phyloP scores from a whole-genome alignment of 2,797 vertebrate genomes.

The Manis javanica region DNA sequence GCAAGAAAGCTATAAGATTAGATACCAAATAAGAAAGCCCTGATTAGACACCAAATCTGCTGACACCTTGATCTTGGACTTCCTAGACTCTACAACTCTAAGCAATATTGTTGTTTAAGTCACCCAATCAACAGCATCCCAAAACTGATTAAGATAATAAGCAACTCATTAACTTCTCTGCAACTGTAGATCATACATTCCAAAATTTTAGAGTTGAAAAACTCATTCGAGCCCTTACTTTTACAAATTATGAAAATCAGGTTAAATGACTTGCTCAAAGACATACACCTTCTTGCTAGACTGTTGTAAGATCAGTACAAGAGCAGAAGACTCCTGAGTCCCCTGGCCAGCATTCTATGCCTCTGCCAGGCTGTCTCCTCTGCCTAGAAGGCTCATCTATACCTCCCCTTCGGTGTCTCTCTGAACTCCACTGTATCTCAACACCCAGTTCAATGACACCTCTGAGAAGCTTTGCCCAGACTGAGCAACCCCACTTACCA shows the following conservation, averaged over 20 bases:
- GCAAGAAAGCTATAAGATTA: background rate
- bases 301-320: background rate
- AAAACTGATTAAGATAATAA: background rate
- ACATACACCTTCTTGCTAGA: background rate
- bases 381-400: background rate
- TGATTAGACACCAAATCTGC: background rate
- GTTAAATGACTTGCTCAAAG: background rate
- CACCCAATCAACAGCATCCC: background rate
- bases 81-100: background rate
- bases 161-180: background rate
- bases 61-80: background rate
- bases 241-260: conserved; percentile 5
- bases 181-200: background rate
- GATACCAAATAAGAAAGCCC: background rate
- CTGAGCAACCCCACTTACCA: background rate
- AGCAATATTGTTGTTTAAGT: background rate
- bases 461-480: background rate
- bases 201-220: conserved; percentile 1
- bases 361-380: background rate
- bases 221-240: background rate
- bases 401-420: background rate
- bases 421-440: background rate
- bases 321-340: background rate
- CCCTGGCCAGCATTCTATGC: background rate
- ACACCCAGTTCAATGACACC: background rate